Evolutionary conservation across 2,797 vertebrate genomes (phyloP).

Genomic region (Labeo calbasu): DNA sequence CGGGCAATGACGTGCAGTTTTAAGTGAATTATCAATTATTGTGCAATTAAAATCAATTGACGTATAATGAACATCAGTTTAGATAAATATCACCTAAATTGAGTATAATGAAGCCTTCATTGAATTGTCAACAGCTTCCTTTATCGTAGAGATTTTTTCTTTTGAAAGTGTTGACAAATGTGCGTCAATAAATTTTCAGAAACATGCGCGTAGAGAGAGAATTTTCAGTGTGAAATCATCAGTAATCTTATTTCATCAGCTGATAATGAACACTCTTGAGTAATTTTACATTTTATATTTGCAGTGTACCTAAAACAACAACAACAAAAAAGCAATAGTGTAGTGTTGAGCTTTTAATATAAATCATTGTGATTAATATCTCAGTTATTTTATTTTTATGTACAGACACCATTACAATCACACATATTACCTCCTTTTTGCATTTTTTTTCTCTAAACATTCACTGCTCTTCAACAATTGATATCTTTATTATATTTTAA

Average conservation of each 20-base stretch:
- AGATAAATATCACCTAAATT: not conserved
- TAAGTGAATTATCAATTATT: not conserved
- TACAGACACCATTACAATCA: not conserved
- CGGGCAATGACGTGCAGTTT: not conserved
- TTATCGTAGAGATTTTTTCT: not conserved
- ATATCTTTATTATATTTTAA: not conserved
- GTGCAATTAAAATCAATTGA: not conserved
- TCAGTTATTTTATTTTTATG: not conserved
- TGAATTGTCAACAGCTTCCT: not conserved
- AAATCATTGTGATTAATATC: conserved; percentile 51
- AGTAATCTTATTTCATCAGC: conserved; percentile 68
- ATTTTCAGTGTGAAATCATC: conserved; percentile 51
- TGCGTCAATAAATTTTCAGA: not conserved
- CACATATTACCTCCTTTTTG: not conserved
- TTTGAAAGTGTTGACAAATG: conserved; percentile 13
- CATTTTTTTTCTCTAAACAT: too few species aligned
- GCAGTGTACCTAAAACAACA: conserved; percentile 67
- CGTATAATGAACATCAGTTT: not conserved
- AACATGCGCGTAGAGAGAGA: not conserved
- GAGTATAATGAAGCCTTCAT: too few species aligned
- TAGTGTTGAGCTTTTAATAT: conserved; percentile 23
- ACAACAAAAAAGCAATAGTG: not conserved
- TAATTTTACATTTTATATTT: conserved; percentile 72
- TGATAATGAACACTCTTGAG: conserved; percentile 75
- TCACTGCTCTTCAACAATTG: not conserved